Evolutionary conservation across 1,140 invertebrate species (phyloP).

Genomic region (Nephila pilipes): DNA sequence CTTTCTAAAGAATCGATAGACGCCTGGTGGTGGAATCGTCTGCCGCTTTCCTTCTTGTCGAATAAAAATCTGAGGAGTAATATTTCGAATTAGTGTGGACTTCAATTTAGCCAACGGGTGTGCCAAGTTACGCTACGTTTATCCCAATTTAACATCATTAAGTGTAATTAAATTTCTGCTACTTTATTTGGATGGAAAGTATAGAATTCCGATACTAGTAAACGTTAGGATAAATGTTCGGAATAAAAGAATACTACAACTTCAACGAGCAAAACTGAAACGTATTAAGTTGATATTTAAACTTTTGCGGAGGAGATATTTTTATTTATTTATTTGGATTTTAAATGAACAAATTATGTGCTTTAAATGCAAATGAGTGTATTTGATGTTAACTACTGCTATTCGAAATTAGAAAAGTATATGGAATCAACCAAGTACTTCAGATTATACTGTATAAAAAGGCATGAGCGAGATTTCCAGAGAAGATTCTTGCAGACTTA

Average conservation of each 20-base stretch:
- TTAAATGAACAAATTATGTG: not conserved
- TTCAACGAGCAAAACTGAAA: not conserved
- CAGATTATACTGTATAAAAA: no score
- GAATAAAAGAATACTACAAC: not conserved
- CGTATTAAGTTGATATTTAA: not conserved
- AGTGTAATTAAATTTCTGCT: conserved; percentile 11
- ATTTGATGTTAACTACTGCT: no score
- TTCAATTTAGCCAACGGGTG: conserved; percentile 23
- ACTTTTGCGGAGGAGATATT: not conserved
- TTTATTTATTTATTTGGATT: not conserved
- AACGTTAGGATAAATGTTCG: not conserved
- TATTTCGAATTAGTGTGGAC: conserved; percentile 15
- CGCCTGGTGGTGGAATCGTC: not conserved
- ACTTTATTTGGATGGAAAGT: conserved; percentile 1
- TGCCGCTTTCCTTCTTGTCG: not conserved
- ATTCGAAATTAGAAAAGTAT: no score
- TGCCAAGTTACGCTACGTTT: conserved; percentile 1
- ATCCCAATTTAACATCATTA: not conserved
- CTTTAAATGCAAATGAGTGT: no score
- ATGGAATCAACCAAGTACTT: no score
- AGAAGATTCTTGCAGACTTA: no score
- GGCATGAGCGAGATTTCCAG: no score
- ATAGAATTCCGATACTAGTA: not conserved
- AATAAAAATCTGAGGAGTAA: conserved; percentile 5
- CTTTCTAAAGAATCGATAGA: conserved; percentile 4